Evolutionary conservation across 30 jellyfish, hydroid and myxozoan species (phyloP).

Genomic region (Aurelia sp.): DNA sequence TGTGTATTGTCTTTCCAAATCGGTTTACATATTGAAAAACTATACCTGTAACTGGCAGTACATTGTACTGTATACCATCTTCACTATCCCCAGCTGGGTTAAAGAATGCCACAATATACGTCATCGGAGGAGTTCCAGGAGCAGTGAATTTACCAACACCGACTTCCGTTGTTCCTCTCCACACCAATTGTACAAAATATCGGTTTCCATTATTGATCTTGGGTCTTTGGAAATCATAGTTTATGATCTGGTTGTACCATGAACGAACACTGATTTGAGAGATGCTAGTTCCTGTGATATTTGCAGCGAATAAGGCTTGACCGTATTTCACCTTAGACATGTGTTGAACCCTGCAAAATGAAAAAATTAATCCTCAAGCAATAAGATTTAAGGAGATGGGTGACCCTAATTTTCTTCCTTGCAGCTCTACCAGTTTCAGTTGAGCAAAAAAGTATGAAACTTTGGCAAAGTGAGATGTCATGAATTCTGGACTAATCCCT

Average conservation of each 20-base stretch:
- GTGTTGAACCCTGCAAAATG: slow-evolving; percentile 51
- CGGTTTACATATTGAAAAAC: too few relatives aligned
- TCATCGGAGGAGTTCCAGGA: slow-evolving; percentile 70
- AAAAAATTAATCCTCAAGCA: too few relatives aligned
- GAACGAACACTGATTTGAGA: slow-evolving; percentile 94
- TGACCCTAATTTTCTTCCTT: too few relatives aligned
- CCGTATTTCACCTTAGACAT: slow-evolving; percentile 87
- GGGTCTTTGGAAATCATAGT: slow-evolving; percentile 91
- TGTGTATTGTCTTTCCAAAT: too few relatives aligned
- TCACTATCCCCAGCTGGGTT: slow-evolving; percentile 90
- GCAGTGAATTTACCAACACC: slow-evolving; percentile 95
- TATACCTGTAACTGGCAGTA: slow-evolving; percentile 89
- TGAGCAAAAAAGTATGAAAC: too few relatives aligned
- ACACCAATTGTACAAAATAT: slow-evolving; percentile 92
- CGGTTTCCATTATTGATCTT: slow-evolving; percentile 74
- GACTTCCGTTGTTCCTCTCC: slow-evolving; percentile 93
- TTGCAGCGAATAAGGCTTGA: slow-evolving; percentile 82
- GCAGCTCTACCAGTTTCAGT: too few relatives aligned
- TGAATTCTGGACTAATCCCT: too few relatives aligned
- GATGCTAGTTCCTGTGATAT: slow-evolving; percentile 65
- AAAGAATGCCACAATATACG: slow-evolving; percentile 94
- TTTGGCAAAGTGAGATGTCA: too few relatives aligned
- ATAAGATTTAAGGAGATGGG: too few relatives aligned
- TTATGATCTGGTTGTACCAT: slow-evolving; percentile 93
- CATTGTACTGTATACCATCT: slow-evolving; percentile 82